Evolutionary conservation across 2,888 invertebrate genomes (phyloP), one percentile per base, ranked within the genome.

Genomic region (Helleia helle): DNA sequence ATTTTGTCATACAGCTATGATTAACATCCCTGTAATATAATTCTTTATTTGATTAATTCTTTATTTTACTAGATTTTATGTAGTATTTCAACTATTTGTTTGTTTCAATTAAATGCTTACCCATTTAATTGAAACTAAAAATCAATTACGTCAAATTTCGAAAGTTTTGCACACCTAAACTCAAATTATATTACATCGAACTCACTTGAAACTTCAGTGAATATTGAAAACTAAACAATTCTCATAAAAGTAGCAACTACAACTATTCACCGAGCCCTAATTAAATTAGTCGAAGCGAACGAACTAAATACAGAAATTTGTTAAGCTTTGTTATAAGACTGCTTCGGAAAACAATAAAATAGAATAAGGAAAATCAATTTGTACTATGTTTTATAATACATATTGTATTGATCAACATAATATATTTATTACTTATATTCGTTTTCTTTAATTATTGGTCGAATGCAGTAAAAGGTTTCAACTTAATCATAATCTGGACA

Each of bases 201-300:
- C 34, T 24, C 22, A 49, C 38, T 47, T 27, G 15, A 44, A 49
- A 49, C 41, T 49, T 44, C 14, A 12, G 41, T 30, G 34, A 31
- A 39, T 43, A 48, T 45, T 36, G 38, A 48, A 41, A 45, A 44
- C 42, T 43, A 30, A 44, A 47, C 44, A 49, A 46, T 41, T 44
- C 28, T 29, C 13, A 25, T 41, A 36, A 46, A 42, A 43, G 41
- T 40, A 40, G 28, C 38, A 36, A 37, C 41, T 36, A 40, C 39
- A 46, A 44, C 43, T 36, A 42, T 38, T 43, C 43, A 34, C 25
- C 15, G 34, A 28, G 37, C 26, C 26, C 25, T 42, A 41, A 48
- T 48, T 43, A 42, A 44, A 44, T 44, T 44, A 39, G 27, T 36
- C 40, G 34, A 34, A 12, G 17, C 31, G 17, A 34, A 34, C 18